These are phyloP conservation scores for Amblyopsis hoosieri DNA, from an alignment of 2,797 vertebrate genomes.

Conservation along the genomic window DNA sequence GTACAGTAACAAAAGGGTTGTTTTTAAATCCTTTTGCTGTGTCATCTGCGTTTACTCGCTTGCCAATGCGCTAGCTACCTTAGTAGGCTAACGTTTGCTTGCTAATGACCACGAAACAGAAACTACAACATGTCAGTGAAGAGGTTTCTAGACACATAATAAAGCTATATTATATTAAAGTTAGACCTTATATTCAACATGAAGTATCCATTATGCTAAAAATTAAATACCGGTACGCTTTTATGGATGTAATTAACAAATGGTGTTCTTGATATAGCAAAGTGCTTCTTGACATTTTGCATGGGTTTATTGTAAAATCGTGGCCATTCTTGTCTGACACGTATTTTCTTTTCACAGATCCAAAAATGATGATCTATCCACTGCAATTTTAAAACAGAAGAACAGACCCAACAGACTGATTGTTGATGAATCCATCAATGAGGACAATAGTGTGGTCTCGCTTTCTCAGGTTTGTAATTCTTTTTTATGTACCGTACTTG, in stretches of 20 bases:
- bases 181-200: background rate
- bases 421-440: slow-evolving; percentile 98
- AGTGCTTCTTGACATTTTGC: too few species aligned
- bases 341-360: slow-evolving; percentile 74
- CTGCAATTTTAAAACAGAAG: slow-evolving; percentile 99
- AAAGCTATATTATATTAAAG: background rate
- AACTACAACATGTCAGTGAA: slow-evolving; percentile 14
- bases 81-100: slow-evolving; percentile 54
- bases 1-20: slow-evolving; percentile 7
- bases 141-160: background rate
- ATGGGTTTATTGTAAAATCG: too few species aligned
- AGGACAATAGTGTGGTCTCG: slow-evolving; percentile 98
- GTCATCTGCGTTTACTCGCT: slow-evolving; percentile 74
- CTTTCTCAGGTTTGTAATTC: slow-evolving; percentile 86
- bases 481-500: background rate
- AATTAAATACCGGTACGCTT: too few species aligned
- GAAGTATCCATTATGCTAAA: too few species aligned
- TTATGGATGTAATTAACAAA: too few species aligned
- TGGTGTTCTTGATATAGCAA: too few species aligned
- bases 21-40: slow-evolving; percentile 79
- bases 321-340: background rate
- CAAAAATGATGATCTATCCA: slow-evolving; percentile 96
- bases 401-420: slow-evolving; percentile 96
- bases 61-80: slow-evolving; percentile 55
- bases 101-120: slow-evolving; percentile 51